These are phyloP conservation scores for Diadophis punctatus DNA, from an alignment of 2,113 vertebrate species.

Conservation along the genomic window DNA sequence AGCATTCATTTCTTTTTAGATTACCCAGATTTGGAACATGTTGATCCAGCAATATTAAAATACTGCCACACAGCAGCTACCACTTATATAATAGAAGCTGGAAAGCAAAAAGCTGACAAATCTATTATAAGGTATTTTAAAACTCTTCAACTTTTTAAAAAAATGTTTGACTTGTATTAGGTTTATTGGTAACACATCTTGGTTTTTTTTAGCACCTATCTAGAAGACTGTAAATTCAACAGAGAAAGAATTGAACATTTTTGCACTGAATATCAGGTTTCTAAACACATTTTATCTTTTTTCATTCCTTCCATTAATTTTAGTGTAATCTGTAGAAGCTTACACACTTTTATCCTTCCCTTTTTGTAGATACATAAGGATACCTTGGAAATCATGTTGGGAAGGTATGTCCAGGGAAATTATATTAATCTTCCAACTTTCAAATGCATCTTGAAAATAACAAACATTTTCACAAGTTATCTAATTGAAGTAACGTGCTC, in stretches of 20 bases:
- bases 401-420: conserved; percentile 76
- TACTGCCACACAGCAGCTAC: conserved; percentile 81
- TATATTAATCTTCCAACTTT: conserved; percentile 42
- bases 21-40: conserved; percentile 80
- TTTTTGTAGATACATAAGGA: conserved; percentile 83
- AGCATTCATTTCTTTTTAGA: conserved; percentile 75
- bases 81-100: conserved; percentile 87
- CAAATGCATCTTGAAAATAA: conserved; percentile 16
- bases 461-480: background rate
- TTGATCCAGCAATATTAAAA: conserved; percentile 83
- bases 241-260: conserved; percentile 85
- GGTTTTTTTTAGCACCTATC: conserved; percentile 73
- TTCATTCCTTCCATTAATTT: conserved; percentile 8
- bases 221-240: conserved; percentile 88
- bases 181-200: conserved; percentile 42
- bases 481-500: background rate
- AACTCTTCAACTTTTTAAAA: background rate
- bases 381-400: conserved; percentile 79
- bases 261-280: conserved; percentile 84
- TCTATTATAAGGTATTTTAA: conserved; percentile 76
- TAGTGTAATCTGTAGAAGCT: conserved; percentile 21
- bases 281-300: background rate
- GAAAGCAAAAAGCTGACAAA: conserved; percentile 82
- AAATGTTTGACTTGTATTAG: conserved; percentile 2
- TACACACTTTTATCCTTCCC: conserved; percentile 28